Evolutionary conservation across 2,113 vertebrate species (phyloP).

Genomic region (Barbus barbus): DNA sequence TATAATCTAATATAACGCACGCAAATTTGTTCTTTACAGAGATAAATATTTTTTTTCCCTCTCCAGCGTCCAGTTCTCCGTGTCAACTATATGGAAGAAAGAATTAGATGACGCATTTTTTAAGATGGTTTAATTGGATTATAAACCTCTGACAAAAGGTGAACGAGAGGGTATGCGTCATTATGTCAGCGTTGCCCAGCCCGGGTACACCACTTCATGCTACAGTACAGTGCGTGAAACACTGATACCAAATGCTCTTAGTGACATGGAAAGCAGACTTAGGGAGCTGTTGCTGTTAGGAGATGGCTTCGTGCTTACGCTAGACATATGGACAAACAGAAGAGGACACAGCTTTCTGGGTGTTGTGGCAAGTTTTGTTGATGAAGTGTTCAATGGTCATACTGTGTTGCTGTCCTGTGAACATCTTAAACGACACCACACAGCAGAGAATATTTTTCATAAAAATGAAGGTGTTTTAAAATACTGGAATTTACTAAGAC

Average conservation of each 20-base stretch:
- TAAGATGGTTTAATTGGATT: too few relatives aligned
- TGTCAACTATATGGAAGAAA: too few relatives aligned
- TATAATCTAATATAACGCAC: too few relatives aligned
- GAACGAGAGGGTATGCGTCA: not conserved
- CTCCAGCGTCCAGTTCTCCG: too few relatives aligned
- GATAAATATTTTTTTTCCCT: too few relatives aligned
- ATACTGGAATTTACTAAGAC: not conserved
- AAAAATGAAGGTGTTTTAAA: not conserved
- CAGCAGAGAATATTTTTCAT: not conserved
- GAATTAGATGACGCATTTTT: too few relatives aligned
- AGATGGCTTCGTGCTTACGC: not conserved
- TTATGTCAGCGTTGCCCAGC: not conserved
- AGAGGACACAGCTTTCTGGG: conserved; percentile 2
- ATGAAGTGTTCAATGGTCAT: not conserved
- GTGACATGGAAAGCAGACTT: not conserved
- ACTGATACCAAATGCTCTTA: conserved; percentile 2
- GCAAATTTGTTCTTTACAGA: too few relatives aligned
- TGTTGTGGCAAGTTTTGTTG: conserved; percentile 2
- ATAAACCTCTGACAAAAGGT: not conserved
- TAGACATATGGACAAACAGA: conserved; percentile 13
- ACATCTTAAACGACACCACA: conserved; percentile 1
- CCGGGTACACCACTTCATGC: not conserved
- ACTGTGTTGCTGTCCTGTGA: not conserved
- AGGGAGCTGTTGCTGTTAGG: not conserved
- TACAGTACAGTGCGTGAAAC: not conserved